Conservation (phyloP, 1,140 invertebrate genomes). For the Gonatopus flavifemur region DNA sequence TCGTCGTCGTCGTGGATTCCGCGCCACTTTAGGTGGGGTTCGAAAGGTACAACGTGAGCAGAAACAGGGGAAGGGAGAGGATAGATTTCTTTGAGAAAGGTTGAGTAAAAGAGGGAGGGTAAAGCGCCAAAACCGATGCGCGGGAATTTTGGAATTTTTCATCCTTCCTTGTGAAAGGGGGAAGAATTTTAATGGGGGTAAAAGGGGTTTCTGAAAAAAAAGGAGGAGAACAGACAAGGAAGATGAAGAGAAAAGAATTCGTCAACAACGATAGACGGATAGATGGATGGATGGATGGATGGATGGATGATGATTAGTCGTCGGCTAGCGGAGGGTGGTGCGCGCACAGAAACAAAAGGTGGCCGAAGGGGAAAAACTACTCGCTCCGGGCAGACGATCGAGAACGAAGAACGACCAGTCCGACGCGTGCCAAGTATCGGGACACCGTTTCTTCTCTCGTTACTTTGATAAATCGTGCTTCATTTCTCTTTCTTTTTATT, state of each 20-base stretch:
- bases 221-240: not conserved
- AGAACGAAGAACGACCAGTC: conserved; percentile 42
- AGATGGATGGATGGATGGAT: not conserved
- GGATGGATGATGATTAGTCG: too few species aligned
- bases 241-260: not conserved
- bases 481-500: not conserved
- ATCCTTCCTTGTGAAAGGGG: too few species aligned
- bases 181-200: conserved; percentile 15
- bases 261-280: not conserved
- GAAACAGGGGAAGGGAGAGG: conserved; percentile 11
- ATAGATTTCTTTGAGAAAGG: too few species aligned
- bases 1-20: conserved; percentile 21
- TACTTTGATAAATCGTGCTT: conserved; percentile 8
- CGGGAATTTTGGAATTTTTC: conserved; percentile 31
- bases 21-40: conserved; percentile 44
- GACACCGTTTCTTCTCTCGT: conserved; percentile 21
- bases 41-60: conserved; percentile 28
- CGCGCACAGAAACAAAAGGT: conserved; percentile 33
- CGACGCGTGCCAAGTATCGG: conserved; percentile 42
- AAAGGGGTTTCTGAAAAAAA: conserved; percentile 2
- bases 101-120: too few species aligned
- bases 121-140: conserved; percentile 9
- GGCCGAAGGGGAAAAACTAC: conserved; percentile 40
- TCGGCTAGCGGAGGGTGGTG: conserved; percentile 7
- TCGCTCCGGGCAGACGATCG: conserved; percentile 34